A percentile compares a stretch with the other conserved stretches of the same genome.
phyloP scores from a whole-genome alignment of 2,888 invertebrate species.

The Trissolcus brochymenae region DNA sequence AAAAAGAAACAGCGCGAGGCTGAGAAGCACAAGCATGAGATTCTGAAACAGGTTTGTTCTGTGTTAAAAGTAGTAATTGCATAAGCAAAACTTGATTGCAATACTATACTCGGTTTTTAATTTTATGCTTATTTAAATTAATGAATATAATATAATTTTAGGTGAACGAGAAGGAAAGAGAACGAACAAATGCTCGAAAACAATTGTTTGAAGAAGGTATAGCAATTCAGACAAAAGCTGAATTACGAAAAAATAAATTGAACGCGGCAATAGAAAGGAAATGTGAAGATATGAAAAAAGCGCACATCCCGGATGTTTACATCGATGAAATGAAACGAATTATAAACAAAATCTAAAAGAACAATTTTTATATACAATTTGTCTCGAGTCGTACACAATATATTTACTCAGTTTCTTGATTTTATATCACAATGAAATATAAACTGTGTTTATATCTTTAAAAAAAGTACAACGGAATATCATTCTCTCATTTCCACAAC shows the following conservation, averaged over 20 bases:
- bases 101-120: too few relatives aligned
- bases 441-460: not conserved
- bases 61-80: too few relatives aligned
- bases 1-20: constrained; percentile 75
- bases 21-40: constrained; percentile 80
- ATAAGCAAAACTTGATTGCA: too few relatives aligned
- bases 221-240: constrained; percentile 80
- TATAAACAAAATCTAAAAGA: constrained; percentile 64
- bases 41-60: constrained; percentile 81
- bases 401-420: not conserved
- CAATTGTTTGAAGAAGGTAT: constrained; percentile 83
- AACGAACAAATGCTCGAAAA: constrained; percentile 80
- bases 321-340: constrained; percentile 77
- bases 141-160: constrained; percentile 50
- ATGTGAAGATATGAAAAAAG: constrained; percentile 79
- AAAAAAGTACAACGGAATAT: constrained; percentile 18
- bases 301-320: constrained; percentile 79
- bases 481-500: constrained; percentile 83
- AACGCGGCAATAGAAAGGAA: constrained; percentile 78
- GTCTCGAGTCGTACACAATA: not conserved
- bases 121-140: too few relatives aligned
- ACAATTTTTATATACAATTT: not conserved
- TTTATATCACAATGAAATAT: not conserved
- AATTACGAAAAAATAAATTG: constrained; percentile 78
- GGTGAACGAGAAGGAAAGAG: constrained; percentile 83